A percentile compares a stretch with the other conserved stretches of the same genome.
phyloP scores from a whole-genome alignment of 1,140 invertebrate genomes.

The Contarinia nasturtii region DNA sequence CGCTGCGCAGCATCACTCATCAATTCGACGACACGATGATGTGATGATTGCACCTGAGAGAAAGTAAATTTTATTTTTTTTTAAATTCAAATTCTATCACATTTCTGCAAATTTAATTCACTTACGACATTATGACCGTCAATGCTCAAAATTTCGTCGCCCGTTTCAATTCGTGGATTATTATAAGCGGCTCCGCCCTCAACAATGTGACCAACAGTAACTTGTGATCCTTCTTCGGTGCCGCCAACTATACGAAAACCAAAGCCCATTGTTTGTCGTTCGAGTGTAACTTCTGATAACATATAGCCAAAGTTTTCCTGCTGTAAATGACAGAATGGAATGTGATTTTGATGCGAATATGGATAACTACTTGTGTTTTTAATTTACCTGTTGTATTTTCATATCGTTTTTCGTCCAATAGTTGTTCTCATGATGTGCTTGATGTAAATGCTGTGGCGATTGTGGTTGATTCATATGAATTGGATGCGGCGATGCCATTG shows the following conservation, averaged over 20 bases:
- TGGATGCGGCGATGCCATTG: slow-evolving; percentile 5
- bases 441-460: background rate
- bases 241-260: slow-evolving; percentile 98
- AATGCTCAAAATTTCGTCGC: slow-evolving; percentile 78
- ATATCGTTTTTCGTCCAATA: no score
- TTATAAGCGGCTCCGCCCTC: slow-evolving; percentile 75
- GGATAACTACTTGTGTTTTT: no score
- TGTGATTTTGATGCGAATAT: no score
- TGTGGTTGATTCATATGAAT: background rate
- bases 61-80: background rate
- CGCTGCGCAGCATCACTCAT: slow-evolving; percentile 62
- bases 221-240: slow-evolving; percentile 90
- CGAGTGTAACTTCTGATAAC: slow-evolving; percentile 59
- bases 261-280: slow-evolving; percentile 72
- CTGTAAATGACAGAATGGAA: slow-evolving; percentile 8
- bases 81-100: background rate
- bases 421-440: background rate
- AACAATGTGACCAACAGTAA: slow-evolving; percentile 89
- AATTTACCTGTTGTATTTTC: no score
- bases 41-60: slow-evolving; percentile 56
- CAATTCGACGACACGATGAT: slow-evolving; percentile 75
- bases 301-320: slow-evolving; percentile 33
- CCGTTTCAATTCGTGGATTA: slow-evolving; percentile 64
- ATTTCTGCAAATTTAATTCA: background rate
- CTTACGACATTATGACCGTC: slow-evolving; percentile 53